A percentile compares a stretch with the other conserved stretches of the same genome.
These are phyloP conservation scores for Sebastiscus tertius DNA, from an alignment of 2,797 vertebrate species.

Conservation along the genomic window DNA sequence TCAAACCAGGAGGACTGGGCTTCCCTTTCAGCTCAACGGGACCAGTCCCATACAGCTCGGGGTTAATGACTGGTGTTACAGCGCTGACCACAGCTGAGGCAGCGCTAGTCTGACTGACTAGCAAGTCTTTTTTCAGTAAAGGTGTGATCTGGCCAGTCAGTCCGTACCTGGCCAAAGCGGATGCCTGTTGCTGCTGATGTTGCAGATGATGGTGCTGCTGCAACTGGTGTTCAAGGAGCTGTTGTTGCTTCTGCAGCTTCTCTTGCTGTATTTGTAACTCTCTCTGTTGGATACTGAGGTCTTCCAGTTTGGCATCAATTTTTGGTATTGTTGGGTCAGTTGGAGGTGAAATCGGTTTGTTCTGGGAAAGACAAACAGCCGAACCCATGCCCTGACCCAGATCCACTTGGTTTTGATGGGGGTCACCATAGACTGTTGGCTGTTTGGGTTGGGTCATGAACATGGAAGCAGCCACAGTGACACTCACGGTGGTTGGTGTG, in stretches of 20 bases:
- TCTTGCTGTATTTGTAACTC: slow-evolving; percentile 84
- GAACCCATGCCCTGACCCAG: slow-evolving; percentile 92
- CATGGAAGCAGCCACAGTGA: slow-evolving; percentile 96
- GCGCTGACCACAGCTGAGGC: slow-evolving; percentile 79
- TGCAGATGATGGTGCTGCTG: slow-evolving; percentile 85
- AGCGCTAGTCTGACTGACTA: slow-evolving; percentile 87
- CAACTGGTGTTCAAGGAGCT: slow-evolving; percentile 81
- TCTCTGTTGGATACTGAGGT: slow-evolving; percentile 84
- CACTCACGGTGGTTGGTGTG: slow-evolving; percentile 90
- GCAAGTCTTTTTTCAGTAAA: slow-evolving; percentile 89
- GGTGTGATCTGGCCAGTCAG: slow-evolving; percentile 85
- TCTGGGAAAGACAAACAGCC: slow-evolving; percentile 91
- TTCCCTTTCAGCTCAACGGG: slow-evolving; percentile 88
- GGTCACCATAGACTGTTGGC: slow-evolving; percentile 93
- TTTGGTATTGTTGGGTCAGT: slow-evolving; percentile 80
- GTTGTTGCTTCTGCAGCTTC: slow-evolving; percentile 81
- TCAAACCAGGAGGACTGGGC: slow-evolving; percentile 78
- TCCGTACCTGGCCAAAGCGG: slow-evolving; percentile 88
- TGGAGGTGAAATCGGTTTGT: slow-evolving; percentile 86
- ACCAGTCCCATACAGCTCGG: slow-evolving; percentile 82
- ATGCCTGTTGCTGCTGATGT: slow-evolving; percentile 78
- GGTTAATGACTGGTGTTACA: slow-evolving; percentile 76
- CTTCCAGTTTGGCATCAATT: slow-evolving; percentile 88
- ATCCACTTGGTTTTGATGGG: slow-evolving; percentile 92
- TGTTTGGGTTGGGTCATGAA: slow-evolving; percentile 93